Conservation (phyloP, 1,140 invertebrate species). For the Anastatus disparis region DNA sequence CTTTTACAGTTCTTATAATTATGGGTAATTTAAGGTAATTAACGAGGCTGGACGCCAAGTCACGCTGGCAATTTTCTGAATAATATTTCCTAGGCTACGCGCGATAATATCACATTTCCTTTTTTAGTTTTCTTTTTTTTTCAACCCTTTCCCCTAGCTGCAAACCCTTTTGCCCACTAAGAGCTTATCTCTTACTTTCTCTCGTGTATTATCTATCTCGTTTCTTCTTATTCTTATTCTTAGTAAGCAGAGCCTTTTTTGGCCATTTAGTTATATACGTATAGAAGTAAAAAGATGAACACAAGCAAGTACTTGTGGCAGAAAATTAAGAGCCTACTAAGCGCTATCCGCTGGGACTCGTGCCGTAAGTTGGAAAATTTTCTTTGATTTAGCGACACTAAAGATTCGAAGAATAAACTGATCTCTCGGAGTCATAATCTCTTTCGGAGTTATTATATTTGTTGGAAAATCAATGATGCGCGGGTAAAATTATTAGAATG, state of each 20-base stretch:
- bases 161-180: neutral
- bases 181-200: neutral
- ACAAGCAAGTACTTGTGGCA: neutral
- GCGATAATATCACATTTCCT: conserved; percentile 64
- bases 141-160: neutral
- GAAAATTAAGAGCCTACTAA: conserved; percentile 16
- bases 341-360: conserved; percentile 7
- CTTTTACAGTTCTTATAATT: conserved; percentile 69
- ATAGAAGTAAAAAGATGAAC: too few relatives aligned
- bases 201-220: neutral
- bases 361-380: conserved; percentile 42
- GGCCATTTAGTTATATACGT: neutral
- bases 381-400: conserved; percentile 14
- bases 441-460: neutral
- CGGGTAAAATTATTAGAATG: too few relatives aligned
- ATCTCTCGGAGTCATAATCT: neutral
- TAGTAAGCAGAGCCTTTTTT: neutral
- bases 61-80: conserved; percentile 67
- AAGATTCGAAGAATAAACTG: conserved; percentile 1
- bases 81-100: conserved; percentile 66
- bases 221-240: neutral
- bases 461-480: conserved; percentile 20
- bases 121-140: conserved; percentile 31
- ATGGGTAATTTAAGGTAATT: conserved; percentile 68
- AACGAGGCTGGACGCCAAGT: conserved; percentile 67